phyloP scores from a whole-genome alignment of 2,113 vertebrate species.

The Trematomus loennbergii region DNA sequence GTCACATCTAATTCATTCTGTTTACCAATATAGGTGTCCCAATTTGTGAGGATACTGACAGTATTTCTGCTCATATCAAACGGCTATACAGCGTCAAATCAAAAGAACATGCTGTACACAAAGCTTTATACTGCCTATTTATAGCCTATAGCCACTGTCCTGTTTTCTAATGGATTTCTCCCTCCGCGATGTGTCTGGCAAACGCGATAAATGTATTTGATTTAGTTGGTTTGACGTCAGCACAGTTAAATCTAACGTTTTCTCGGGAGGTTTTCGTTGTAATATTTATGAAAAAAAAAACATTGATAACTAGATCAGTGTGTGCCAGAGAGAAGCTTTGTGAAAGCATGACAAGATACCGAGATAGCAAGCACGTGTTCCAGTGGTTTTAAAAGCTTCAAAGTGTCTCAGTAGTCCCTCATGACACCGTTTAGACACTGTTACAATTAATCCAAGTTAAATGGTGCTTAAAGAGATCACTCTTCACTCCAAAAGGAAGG shows the following conservation, averaged over 20 bases:
- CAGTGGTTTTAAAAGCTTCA: conserved; percentile 38
- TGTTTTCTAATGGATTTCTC: conserved; percentile 41
- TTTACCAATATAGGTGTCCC: conserved; percentile 29
- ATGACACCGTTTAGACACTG: conserved; percentile 6
- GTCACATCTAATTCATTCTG: conserved; percentile 39
- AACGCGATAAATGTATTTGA: conserved; percentile 13
- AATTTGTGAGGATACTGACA: conserved; percentile 51
- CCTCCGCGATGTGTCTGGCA: conserved; percentile 1
- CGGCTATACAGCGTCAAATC: conserved; percentile 39
- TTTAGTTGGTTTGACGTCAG: conserved; percentile 1
- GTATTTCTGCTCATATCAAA: conserved; percentile 45
- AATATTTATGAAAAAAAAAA: not conserved
- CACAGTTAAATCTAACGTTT: not conserved
- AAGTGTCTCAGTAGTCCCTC: conserved; percentile 18
- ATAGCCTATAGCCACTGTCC: conserved; percentile 40
- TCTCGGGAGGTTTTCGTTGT: not conserved
- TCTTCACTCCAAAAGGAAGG: conserved; percentile 4
- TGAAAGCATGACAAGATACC: not conserved
- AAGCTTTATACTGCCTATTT: conserved; percentile 55
- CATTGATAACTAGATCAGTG: not conserved
- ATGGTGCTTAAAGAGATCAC: conserved; percentile 36
- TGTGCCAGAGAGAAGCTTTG: not conserved
- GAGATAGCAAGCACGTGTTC: not conserved
- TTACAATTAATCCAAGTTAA: conserved; percentile 61
- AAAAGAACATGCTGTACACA: conserved; percentile 49